Conservation (phyloP, 2,797 vertebrate genomes). For the Gymnothorax reevesii region DNA sequence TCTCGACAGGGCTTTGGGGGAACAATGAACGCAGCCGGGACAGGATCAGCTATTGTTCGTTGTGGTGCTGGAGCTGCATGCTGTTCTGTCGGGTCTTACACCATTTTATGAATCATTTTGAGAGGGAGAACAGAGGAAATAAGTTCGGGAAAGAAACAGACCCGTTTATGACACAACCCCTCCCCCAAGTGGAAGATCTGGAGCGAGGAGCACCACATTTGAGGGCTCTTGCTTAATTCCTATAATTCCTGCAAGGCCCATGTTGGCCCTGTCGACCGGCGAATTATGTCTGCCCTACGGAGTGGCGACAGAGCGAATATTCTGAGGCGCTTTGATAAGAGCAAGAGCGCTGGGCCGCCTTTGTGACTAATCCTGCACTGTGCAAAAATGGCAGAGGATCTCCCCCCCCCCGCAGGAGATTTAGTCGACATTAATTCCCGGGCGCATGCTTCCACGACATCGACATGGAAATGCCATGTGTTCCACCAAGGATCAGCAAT, state of each 20-base stretch:
- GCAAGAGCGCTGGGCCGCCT: not conserved
- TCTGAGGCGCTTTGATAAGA: constrained; percentile 11
- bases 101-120: not conserved
- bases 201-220: not conserved
- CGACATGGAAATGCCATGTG: not conserved
- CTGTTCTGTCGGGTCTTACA: not conserved
- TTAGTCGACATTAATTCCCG: not conserved
- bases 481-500: not conserved
- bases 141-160: not conserved
- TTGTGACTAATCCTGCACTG: constrained; percentile 8
- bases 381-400: not conserved
- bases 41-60: not conserved
- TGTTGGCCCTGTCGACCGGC: not conserved
- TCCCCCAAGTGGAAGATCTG: not conserved
- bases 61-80: not conserved
- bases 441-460: not conserved
- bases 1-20: not conserved
- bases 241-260: not conserved
- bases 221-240: not conserved
- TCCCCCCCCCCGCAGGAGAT: not conserved
- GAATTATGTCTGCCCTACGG: not conserved
- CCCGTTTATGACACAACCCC: not conserved
- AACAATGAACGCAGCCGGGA: not conserved
- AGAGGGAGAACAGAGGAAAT: not conserved
- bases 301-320: not conserved